Evolutionary conservation across 2,113 vertebrate species (phyloP).

Genomic region (Bubalus kerabau): DNA sequence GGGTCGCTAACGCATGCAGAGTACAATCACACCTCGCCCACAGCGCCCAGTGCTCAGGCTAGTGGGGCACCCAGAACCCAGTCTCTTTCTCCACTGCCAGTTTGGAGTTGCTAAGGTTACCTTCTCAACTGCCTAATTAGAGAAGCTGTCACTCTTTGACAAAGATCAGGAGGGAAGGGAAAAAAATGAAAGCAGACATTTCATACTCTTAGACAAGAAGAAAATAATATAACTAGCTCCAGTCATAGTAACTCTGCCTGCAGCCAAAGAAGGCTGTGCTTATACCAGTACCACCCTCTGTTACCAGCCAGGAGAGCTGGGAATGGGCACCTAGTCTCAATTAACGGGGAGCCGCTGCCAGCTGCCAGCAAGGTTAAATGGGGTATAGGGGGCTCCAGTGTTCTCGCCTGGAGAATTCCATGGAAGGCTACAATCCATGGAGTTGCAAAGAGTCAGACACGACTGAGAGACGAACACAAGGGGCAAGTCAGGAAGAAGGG

Average conservation of each 20-base stretch:
- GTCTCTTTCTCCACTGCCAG: constrained; percentile 47
- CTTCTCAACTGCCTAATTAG: constrained; percentile 70
- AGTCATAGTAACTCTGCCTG: neutral
- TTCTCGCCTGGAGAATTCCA: neutral
- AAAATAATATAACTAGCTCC: constrained; percentile 37
- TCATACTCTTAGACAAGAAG: constrained; percentile 53
- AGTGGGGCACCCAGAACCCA: constrained; percentile 27
- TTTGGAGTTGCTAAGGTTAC: constrained; percentile 80
- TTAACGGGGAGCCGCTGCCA: neutral
- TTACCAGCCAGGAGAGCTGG: neutral
- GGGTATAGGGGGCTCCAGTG: neutral
- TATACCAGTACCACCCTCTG: neutral
- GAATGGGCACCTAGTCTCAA: neutral
- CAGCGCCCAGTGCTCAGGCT: neutral
- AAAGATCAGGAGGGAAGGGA: constrained; percentile 48
- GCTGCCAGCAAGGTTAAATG: neutral
- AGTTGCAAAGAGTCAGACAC: neutral
- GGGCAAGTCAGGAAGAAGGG: neutral
- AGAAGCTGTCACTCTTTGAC: constrained; percentile 67
- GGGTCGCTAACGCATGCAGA: neutral
- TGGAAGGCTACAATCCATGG: neutral
- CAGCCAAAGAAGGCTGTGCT: neutral
- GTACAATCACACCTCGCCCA: fast-evolving
- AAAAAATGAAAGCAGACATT: neutral
- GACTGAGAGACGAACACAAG: neutral